Base-by-base conservation (phyloP, 1,140 invertebrate genomes). In the Bombus confusus region DNA sequence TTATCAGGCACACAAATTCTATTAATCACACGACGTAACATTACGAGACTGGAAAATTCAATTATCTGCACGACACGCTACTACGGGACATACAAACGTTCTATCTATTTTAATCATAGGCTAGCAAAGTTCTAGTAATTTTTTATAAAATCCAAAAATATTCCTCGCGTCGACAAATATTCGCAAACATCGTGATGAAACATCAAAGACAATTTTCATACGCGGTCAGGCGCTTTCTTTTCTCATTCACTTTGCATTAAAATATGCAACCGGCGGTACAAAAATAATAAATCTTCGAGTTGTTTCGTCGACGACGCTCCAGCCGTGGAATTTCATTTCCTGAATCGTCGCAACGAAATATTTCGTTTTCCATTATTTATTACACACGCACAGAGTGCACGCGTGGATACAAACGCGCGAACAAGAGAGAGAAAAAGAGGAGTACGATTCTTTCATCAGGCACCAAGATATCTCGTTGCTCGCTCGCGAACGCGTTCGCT, bases 221-320 rank as follows among this genome's bases (percentile, higher is more conserved):
- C 41, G 9, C 10, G 4, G n/a, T 15, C n/a, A 6, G n/a, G 15
- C 28, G 0, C 31, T 52, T 57, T 57, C 39, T 28, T 18, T 28
- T 28, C 28, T 41, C 37, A n/a, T 41, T 72, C 69, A 4, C 28
- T 77, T 41, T 3, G 18, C 57, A 28, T n/a, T 39, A 47, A 77
- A 64, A 31, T 64, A 64, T 41, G 74, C 71, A 37, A 59, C 39
- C 28, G 9, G 0, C 10, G 74, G 18, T 34, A 25, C 3, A 57
- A 76, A 76, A 76, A 76, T 76, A 76, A 77, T 77, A 77, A 77
- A 77, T 77, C 75, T 77, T 64, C 57, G 34, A 62, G 75, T 47
- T 62, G 75, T 52, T 62, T 31, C 34, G 74, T 13, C 13, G 75
- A 39, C 57, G 75, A 77, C 37, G 28, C 37, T 31, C 37, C 37